Evolutionary conservation across 2,113 vertebrate species (phyloP).

Genomic region (Pelusios castaneus): DNA sequence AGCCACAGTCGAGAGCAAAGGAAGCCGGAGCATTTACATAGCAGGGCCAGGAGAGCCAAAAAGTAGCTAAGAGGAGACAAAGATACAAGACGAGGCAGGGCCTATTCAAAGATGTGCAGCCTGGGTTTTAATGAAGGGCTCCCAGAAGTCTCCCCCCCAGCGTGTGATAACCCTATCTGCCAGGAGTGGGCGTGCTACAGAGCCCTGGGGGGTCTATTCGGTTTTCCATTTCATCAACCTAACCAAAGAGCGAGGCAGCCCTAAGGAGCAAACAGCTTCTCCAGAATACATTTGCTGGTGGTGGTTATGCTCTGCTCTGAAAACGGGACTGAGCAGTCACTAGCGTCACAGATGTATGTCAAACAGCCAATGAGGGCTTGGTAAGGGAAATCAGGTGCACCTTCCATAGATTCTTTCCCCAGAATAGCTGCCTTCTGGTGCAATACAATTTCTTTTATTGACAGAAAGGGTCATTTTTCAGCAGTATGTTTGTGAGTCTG

Average conservation of each 20-base stretch:
- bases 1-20: not conserved
- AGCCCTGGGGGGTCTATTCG: slow-evolving; percentile 4
- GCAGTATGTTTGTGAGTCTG: not conserved
- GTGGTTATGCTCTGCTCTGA: slow-evolving; percentile 4
- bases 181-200: slow-evolving; percentile 19
- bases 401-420: not conserved
- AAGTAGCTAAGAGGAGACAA: slow-evolving; percentile 14
- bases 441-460: not conserved
- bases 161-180: slow-evolving; percentile 27
- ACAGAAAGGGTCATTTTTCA: not conserved
- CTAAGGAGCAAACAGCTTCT: slow-evolving; percentile 35
- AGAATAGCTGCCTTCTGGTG: not conserved
- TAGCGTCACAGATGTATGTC: not conserved
- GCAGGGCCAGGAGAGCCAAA: not conserved
- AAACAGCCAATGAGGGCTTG: not conserved
- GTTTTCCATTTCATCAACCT: slow-evolving; percentile 47
- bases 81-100: slow-evolving; percentile 10
- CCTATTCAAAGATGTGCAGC: slow-evolving; percentile 45
- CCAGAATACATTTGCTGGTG: slow-evolving; percentile 18
- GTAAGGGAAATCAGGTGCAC: not conserved
- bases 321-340: not conserved
- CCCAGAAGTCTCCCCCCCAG: slow-evolving; percentile 9
- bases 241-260: slow-evolving; percentile 29
- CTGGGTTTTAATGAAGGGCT: slow-evolving; percentile 64
- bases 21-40: not conserved